A percentile compares a stretch with the other conserved stretches of the same genome.
phyloP scores from a whole-genome alignment of 2,888 invertebrate genomes.

The Macrophya annulata region DNA sequence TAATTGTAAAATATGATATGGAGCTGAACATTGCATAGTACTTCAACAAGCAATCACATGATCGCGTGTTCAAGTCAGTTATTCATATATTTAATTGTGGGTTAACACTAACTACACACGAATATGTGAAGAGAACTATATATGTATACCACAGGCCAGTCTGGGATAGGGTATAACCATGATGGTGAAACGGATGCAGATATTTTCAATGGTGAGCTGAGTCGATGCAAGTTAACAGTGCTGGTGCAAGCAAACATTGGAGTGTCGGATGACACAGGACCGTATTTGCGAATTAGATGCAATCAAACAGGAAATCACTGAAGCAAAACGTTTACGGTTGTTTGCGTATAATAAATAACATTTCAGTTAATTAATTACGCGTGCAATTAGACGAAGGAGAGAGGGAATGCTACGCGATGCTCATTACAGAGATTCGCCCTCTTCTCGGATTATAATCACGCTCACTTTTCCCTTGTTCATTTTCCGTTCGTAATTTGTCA shows the following conservation, averaged over 20 bases:
- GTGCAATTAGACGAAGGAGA: conserved; percentile 38
- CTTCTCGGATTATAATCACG: conserved; percentile 49
- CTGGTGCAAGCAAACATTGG: conserved; percentile 66
- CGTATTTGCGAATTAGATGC: conserved; percentile 75
- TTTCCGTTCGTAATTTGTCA: conserved; percentile 52
- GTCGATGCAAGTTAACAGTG: not conserved
- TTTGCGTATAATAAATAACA: conserved; percentile 69
- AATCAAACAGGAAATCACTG: conserved; percentile 76
- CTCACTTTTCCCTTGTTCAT: conserved; percentile 47
- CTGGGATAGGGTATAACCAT: not conserved
- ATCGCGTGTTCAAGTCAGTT: not conserved
- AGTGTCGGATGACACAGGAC: conserved; percentile 68
- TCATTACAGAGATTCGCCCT: conserved; percentile 41
- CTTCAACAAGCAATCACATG: not conserved
- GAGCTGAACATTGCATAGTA: not conserved
- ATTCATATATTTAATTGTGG: not conserved
- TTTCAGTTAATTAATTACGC: conserved; percentile 63
- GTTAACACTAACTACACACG: not conserved
- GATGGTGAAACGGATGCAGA: not conserved
- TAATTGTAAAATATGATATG: not conserved
- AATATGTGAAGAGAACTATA: not conserved
- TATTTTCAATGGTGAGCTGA: conserved; percentile 16
- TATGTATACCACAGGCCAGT: not conserved
- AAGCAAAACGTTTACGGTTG: conserved; percentile 68
- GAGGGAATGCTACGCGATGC: conserved; percentile 9